A percentile compares a stretch with the other conserved stretches of the same genome.
Evolutionary conservation across 2,113 vertebrate genomes (phyloP).

Genomic region (Calypte anna): DNA sequence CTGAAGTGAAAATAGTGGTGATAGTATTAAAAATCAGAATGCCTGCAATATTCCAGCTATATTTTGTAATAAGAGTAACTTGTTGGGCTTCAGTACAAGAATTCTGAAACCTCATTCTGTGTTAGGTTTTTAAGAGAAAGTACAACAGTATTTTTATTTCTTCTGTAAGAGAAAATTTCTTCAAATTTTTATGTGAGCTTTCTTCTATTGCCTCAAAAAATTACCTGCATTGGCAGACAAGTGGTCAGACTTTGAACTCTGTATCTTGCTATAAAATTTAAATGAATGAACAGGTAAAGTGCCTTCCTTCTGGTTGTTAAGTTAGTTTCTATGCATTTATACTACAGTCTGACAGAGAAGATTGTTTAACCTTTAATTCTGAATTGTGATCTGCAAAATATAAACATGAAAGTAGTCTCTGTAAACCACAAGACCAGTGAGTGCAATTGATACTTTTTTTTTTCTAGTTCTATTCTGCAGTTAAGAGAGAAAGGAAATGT

Average conservation of each 20-base stretch:
- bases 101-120: neutral
- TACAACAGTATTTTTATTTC: neutral
- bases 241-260: neutral
- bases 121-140: neutral
- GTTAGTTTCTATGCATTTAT: neutral
- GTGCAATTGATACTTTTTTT: neutral
- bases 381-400: neutral
- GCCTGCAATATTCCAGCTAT: neutral
- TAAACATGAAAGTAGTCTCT: neutral
- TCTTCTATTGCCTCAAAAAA: neutral
- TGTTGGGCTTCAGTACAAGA: neutral
- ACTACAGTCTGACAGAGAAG: neutral
- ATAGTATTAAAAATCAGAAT: neutral
- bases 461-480: neutral
- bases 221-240: neutral
- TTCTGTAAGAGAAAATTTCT: neutral
- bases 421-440: neutral
- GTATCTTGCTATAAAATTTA: neutral
- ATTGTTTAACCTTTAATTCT: neutral
- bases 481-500: neutral
- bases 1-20: neutral
- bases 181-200: neutral
- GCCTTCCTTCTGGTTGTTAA: neutral
- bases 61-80: neutral
- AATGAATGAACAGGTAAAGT: neutral